phyloP scores from a whole-genome alignment of 1,140 invertebrate genomes.

The Drosophila murphyi region DNA sequence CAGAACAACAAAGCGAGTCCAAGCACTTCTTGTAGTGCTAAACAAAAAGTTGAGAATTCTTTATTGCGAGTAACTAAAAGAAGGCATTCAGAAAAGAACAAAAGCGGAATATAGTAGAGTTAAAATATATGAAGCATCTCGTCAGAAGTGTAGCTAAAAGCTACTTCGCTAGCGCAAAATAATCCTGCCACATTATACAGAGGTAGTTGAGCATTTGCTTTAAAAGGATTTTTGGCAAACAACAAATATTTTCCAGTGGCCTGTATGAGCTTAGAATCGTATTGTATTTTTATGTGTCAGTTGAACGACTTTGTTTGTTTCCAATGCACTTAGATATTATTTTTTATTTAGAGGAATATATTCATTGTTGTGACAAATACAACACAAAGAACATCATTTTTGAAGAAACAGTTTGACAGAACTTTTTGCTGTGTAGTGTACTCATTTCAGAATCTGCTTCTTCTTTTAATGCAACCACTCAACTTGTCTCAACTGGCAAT shows the following conservation, averaged over 20 bases:
- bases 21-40: slow-evolving; percentile 24
- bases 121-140: slow-evolving; percentile 15
- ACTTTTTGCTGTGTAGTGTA: neutral
- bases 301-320: too few species aligned
- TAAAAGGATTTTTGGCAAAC: too few species aligned
- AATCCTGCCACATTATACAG: neutral
- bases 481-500: slow-evolving; percentile 11
- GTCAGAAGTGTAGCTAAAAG: slow-evolving; percentile 13
- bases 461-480: neutral
- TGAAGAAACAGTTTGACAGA: too few species aligned
- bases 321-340: too few species aligned
- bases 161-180: neutral
- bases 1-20: slow-evolving; percentile 21
- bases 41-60: slow-evolving; percentile 56
- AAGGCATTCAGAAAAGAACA: slow-evolving; percentile 21
- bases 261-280: too few species aligned
- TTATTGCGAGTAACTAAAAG: slow-evolving; percentile 57
- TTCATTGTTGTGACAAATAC: too few species aligned
- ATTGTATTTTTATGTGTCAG: too few species aligned
- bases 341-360: too few species aligned
- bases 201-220: too few species aligned
- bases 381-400: too few species aligned
- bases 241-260: neutral
- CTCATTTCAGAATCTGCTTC: neutral
- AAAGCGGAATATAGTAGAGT: slow-evolving; percentile 30